phyloP scores from a whole-genome alignment of 2,888 invertebrate genomes.

The Cosmia trapezina region DNA sequence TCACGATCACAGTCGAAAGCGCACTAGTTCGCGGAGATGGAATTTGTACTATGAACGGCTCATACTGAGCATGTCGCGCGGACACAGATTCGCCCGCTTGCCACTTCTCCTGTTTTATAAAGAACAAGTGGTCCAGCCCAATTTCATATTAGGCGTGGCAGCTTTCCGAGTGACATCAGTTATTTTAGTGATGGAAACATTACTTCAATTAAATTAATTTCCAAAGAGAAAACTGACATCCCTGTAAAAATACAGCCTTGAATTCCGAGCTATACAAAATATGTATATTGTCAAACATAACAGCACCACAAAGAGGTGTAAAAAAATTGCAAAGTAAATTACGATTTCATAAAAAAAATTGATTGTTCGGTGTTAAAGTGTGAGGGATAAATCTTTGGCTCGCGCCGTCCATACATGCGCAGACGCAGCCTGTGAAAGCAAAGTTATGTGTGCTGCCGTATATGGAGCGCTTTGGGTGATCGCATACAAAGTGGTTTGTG shows the following conservation, averaged over 20 bases:
- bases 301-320: slow-evolving; percentile 47
- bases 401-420: slow-evolving; percentile 48
- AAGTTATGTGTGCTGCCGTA: slow-evolving; percentile 57
- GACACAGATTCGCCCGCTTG: no score
- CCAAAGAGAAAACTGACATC: not conserved
- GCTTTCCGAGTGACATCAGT: no score
- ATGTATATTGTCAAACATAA: slow-evolving; percentile 35
- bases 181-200: no score
- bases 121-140: no score
- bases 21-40: no score
- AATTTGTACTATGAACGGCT: no score
- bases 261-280: slow-evolving; percentile 11
- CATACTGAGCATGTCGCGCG: no score
- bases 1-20: no score
- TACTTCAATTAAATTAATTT: not conserved
- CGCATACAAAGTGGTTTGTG: slow-evolving; percentile 44
- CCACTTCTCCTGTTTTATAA: no score
- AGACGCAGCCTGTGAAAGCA: slow-evolving; percentile 58
- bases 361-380: slow-evolving; percentile 68
- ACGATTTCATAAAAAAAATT: slow-evolving; percentile 62
- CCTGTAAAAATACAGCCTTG: not conserved
- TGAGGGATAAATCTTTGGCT: slow-evolving; percentile 60
- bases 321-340: slow-evolving; percentile 53
- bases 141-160: no score
- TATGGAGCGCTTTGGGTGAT: slow-evolving; percentile 45